phyloP scores from a whole-genome alignment of 2,888 invertebrate species.

The Tetrapedia diversipes region DNA sequence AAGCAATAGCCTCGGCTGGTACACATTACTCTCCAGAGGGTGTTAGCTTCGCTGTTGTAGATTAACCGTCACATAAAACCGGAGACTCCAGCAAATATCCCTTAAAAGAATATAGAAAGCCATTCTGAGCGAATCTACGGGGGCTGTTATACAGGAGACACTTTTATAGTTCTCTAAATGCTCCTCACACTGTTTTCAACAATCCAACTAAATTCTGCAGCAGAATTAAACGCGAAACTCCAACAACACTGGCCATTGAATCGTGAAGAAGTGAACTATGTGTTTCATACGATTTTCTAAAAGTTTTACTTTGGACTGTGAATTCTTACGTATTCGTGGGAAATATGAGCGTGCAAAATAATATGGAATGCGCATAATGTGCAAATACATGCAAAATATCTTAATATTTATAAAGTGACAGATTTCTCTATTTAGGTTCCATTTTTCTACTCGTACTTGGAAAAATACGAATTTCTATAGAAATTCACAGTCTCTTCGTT shows the following conservation, averaged over 20 bases:
- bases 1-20: slow-evolving; percentile 33
- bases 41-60: slow-evolving; percentile 31
- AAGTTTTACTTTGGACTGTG: too few species aligned
- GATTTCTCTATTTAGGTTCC: too few species aligned
- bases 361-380: too few species aligned
- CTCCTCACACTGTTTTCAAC: not conserved
- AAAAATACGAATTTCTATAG: too few species aligned
- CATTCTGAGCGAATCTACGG: slow-evolving; percentile 21
- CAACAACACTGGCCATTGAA: not conserved
- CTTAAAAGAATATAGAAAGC: slow-evolving; percentile 48
- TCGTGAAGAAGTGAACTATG: not conserved
- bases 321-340: too few species aligned
- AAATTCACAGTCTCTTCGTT: too few species aligned
- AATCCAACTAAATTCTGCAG: slow-evolving; percentile 5
- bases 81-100: slow-evolving; percentile 36
- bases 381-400: too few species aligned
- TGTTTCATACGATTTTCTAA: not conserved
- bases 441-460: too few species aligned
- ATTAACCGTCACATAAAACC: slow-evolving; percentile 55
- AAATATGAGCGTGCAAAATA: too few species aligned
- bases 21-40: slow-evolving; percentile 41
- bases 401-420: too few species aligned
- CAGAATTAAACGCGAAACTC: too few species aligned
- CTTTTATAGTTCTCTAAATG: slow-evolving; percentile 9
- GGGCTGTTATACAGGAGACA: slow-evolving; percentile 19